Evolutionary conservation across 1,140 invertebrate species (phyloP).

Genomic region (Drosophila ambigua): DNA sequence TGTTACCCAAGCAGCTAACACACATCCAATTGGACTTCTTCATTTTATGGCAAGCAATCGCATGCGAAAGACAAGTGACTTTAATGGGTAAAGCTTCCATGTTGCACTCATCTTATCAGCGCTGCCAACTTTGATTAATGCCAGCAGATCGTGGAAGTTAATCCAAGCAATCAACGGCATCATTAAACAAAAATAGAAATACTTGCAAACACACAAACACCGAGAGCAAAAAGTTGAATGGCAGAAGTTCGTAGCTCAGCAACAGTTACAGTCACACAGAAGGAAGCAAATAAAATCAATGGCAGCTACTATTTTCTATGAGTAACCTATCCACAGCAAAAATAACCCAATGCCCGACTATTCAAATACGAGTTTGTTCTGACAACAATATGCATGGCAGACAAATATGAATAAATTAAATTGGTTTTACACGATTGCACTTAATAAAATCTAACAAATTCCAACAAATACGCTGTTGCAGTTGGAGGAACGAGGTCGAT

Average conservation of each 20-base stretch:
- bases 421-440: slow-evolving; percentile 63
- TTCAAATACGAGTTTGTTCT: neutral
- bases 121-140: neutral
- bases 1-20: slow-evolving; percentile 15
- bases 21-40: slow-evolving; percentile 22
- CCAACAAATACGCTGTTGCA: slow-evolving; percentile 11
- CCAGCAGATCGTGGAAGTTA: slow-evolving; percentile 16
- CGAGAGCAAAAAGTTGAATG: neutral
- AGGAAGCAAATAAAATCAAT: neutral
- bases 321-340: neutral
- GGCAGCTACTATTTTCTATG: neutral
- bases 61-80: neutral
- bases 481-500: neutral
- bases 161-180: neutral
- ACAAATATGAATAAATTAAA: slow-evolving; percentile 56
- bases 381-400: slow-evolving; percentile 20
- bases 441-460: slow-evolving; percentile 51
- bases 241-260: neutral
- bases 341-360: neutral
- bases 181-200: too few relatives aligned
- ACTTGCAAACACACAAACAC: neutral
- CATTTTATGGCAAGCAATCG: slow-evolving; percentile 10
- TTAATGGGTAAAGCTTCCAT: neutral
- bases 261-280: neutral
- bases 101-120: neutral